phyloP scores from a whole-genome alignment of 2,888 invertebrate genomes.

The Drosophila ustulata region DNA sequence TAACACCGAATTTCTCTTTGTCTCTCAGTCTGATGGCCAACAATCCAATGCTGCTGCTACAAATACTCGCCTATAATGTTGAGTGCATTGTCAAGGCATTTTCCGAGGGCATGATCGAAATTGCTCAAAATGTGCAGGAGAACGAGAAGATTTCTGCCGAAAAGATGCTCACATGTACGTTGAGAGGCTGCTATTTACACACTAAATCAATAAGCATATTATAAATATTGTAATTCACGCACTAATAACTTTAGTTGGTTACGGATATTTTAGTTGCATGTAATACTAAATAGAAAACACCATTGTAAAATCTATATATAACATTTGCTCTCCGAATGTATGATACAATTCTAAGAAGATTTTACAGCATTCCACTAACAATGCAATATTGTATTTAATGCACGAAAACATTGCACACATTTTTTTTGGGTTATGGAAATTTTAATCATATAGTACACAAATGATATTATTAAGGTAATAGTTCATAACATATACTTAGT shows the following conservation, averaged over 20 bases:
- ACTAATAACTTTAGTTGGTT: not conserved
- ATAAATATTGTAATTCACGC: not conserved
- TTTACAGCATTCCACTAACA: too few relatives aligned
- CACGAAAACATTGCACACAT: not conserved
- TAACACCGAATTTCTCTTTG: not conserved
- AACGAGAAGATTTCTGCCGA: constrained; percentile 84
- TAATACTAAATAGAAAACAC: too few relatives aligned
- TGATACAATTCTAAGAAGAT: too few relatives aligned
- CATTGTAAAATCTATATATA: too few relatives aligned
- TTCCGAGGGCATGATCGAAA: constrained; percentile 84
- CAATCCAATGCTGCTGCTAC: constrained; percentile 89
- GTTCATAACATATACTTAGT: too few relatives aligned
- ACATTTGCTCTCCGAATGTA: too few relatives aligned
- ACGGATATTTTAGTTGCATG: not conserved
- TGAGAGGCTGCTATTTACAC: not conserved
- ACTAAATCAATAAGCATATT: not conserved
- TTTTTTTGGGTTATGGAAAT: too few relatives aligned
- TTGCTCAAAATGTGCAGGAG: constrained; percentile 79
- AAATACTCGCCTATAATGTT: constrained; percentile 88
- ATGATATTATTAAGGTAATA: too few relatives aligned
- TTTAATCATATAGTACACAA: not conserved
- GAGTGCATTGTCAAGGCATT: constrained; percentile 89
- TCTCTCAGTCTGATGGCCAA: constrained; percentile 85
- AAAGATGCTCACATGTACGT: constrained; percentile 84
- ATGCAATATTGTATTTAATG: too few relatives aligned